Percentiles rank a stretch among this genome's conserved stretches.
phyloP scores from a whole-genome alignment of 2,797 vertebrate genomes.

The Rallus crepitans region DNA sequence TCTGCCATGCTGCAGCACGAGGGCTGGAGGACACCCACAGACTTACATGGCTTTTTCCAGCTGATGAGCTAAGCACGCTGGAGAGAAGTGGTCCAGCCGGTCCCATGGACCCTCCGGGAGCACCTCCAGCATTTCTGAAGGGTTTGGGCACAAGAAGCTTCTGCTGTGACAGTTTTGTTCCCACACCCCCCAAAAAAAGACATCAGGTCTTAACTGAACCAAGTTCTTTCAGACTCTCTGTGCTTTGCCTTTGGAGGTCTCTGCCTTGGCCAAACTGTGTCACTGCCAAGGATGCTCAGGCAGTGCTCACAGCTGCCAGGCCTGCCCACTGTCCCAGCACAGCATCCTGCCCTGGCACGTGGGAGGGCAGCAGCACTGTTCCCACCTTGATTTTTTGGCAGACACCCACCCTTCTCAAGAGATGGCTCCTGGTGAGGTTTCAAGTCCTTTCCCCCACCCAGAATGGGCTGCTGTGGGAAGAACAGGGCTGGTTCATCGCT shows the following conservation, averaged over 20 bases:
- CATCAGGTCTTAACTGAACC: neutral
- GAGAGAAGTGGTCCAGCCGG: neutral
- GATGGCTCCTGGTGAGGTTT: neutral
- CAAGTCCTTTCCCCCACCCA: neutral
- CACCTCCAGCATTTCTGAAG: neutral
- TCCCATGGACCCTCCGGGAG: accelerated
- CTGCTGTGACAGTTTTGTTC: accelerated
- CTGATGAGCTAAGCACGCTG: neutral
- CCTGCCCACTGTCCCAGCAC: accelerated
- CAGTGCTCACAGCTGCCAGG: neutral
- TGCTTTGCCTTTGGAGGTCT: neutral
- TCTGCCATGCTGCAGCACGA: accelerated
- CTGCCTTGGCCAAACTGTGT: accelerated
- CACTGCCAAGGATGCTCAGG: accelerated
- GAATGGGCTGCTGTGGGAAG: neutral
- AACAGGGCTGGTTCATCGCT: accelerated
- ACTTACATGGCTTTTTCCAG: neutral
- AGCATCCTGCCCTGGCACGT: accelerated
- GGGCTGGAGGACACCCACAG: neutral
- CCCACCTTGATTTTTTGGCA: neutral
- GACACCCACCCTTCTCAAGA: neutral
- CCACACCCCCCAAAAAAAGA: accelerated
- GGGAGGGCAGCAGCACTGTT: neutral
- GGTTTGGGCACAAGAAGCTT: neutral
- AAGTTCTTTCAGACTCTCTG: neutral